These are phyloP conservation scores for Coreoperca whiteheadi DNA, from an alignment of 2,113 vertebrate genomes.

Conservation along the genomic window DNA sequence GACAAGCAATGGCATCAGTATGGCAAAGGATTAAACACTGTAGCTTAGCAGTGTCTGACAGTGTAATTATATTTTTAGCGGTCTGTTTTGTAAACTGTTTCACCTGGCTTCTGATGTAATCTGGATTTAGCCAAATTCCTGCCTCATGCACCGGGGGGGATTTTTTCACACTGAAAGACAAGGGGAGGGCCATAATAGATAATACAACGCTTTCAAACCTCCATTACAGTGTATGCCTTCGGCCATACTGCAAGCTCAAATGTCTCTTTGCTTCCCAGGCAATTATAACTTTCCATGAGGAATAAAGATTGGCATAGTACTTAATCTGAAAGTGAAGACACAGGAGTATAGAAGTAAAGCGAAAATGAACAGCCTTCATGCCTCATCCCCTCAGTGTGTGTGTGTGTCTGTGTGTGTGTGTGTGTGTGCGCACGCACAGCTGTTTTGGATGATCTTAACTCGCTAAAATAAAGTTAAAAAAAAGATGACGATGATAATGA, in stretches of 20 bases:
- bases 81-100: slow-evolving; percentile 54
- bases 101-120: slow-evolving; percentile 74
- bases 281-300: slow-evolving; percentile 70
- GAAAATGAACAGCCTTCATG: slow-evolving; percentile 32
- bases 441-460: slow-evolving; percentile 37
- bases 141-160: slow-evolving; percentile 40
- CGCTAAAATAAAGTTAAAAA: slow-evolving; percentile 30
- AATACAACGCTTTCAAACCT: slow-evolving; percentile 41
- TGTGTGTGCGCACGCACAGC: not conserved
- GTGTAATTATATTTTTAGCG: slow-evolving; percentile 64
- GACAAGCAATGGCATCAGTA: slow-evolving; percentile 41
- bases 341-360: slow-evolving; percentile 34
- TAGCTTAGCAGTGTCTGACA: slow-evolving; percentile 58
- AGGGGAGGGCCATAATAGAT: slow-evolving; percentile 28
- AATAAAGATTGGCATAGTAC: slow-evolving; percentile 56
- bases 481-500: slow-evolving; percentile 15
- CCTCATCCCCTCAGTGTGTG: slow-evolving; percentile 24
- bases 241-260: slow-evolving; percentile 22
- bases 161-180: slow-evolving; percentile 47
- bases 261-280: slow-evolving; percentile 64
- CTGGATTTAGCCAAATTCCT: slow-evolving; percentile 71
- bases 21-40: slow-evolving; percentile 60
- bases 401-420: slow-evolving; percentile 8
- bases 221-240: slow-evolving; percentile 25
- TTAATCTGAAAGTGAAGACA: slow-evolving; percentile 60